Evolutionary conservation across 1,140 invertebrate genomes (phyloP).

Genomic region (Maconellicoccus hirsutus): DNA sequence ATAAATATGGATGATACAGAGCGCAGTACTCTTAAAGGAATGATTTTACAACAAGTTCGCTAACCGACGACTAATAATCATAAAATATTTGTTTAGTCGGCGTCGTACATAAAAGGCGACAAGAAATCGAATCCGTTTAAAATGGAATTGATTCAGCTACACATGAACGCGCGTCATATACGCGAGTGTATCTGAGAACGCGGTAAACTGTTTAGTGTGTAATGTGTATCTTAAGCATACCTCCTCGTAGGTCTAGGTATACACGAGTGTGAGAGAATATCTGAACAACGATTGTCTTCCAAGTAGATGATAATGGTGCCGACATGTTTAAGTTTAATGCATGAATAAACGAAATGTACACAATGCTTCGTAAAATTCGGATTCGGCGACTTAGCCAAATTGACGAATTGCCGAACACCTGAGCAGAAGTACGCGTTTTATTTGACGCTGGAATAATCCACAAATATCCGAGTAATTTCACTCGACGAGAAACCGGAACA

Average conservation of each 20-base stretch:
- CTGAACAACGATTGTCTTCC: slow-evolving; percentile 9
- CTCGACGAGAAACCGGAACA: too few species aligned
- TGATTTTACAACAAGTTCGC: slow-evolving; percentile 20
- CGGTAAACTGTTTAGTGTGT: neutral
- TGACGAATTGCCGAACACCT: too few species aligned
- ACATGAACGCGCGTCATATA: neutral
- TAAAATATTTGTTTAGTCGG: slow-evolving; percentile 21
- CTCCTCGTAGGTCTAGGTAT: neutral
- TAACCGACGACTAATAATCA: slow-evolving; percentile 19
- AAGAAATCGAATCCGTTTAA: slow-evolving; percentile 22
- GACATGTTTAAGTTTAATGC: slow-evolving; percentile 17
- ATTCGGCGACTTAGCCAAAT: neutral
- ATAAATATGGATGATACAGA: neutral
- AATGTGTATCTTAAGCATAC: neutral
- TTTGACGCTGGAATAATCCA: too few species aligned
- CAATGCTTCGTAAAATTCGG: slow-evolving; percentile 21
- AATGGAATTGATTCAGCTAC: slow-evolving; percentile 10
- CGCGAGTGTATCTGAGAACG: too few species aligned
- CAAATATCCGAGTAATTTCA: too few species aligned
- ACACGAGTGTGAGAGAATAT: slow-evolving; percentile 10
- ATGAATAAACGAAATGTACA: slow-evolving; percentile 16
- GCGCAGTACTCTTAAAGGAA: neutral
- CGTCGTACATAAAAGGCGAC: slow-evolving; percentile 6
- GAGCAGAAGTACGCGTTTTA: too few species aligned
- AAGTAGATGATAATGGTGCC: slow-evolving; percentile 13